Base-by-base conservation (phyloP, 1,140 invertebrate genomes). In the Apis laboriosa region DNA sequence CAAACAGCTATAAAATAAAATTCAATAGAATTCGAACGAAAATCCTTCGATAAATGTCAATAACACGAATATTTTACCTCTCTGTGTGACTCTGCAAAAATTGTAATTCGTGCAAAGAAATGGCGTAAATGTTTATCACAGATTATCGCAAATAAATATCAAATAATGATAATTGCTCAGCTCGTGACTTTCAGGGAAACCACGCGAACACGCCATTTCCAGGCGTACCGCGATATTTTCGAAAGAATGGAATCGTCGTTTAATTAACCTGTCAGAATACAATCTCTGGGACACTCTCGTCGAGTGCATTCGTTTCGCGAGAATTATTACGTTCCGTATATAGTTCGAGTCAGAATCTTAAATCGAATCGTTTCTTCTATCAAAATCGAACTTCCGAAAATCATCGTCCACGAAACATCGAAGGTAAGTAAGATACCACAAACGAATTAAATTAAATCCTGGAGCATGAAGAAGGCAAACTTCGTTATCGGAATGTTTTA, bases 201-300 rank as follows among this genome's bases (percentile, higher is more conserved):
- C 28, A 43, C 28, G 55, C 55, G 64, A 43, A 24, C 77, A 61
- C 15, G 84, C 80, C 85, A 81, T 85, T 85, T 77, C 63, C 77
- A 86, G 55, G 11, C 5, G 12, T 7, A 15, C 2, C 11, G 28
- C 53, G 56, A 43, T 63, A 58, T 60, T 64, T 60, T 80, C 84
- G 72, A 81, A 85, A 86, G 71, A 85, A 60, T 77, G 60, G 53
- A 58, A 81, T 76, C 71, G 51, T 61, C 49, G 66, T 51, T 86
- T 86, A 85, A 86, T 86, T 86, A 86, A 85, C 77, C 34, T 81
- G 83, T 86, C 84, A 85, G 55, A 12, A 61, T 15, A n/a, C 21
- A 12, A 43, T 1, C 43, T n/a, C 9, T 43, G 34, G 19, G 9
- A n/a, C 2, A 11, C 19, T 12, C 34, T 43, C 17, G 28, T 43